phyloP scores from a whole-genome alignment of 2,888 invertebrate species.

The Erebia ligea region DNA sequence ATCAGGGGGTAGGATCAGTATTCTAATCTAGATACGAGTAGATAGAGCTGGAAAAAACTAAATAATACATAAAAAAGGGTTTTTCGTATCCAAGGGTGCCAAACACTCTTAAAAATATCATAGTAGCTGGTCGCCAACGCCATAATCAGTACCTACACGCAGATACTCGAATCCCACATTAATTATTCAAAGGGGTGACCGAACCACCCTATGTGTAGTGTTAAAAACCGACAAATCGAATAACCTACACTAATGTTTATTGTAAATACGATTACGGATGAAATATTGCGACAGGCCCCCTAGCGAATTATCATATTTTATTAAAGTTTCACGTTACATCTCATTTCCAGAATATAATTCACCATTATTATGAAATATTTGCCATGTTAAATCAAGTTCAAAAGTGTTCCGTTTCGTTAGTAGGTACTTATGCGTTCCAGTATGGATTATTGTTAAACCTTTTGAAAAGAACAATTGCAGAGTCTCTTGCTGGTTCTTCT shows the following conservation, averaged over 20 bases:
- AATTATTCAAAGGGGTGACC: slow-evolving; percentile 39
- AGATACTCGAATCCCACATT: slow-evolving; percentile 31
- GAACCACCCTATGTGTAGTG: slow-evolving; percentile 40
- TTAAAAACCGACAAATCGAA: slow-evolving; percentile 54
- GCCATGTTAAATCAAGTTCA: neutral
- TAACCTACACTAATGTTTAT: slow-evolving; percentile 51
- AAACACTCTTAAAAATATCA: neutral
- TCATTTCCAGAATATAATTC: slow-evolving; percentile 16
- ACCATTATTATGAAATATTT: neutral
- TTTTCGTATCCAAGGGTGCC: neutral
- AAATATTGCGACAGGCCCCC: slow-evolving; percentile 43
- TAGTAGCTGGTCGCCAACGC: neutral
- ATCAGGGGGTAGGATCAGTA: no score
- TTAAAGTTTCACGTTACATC: slow-evolving; percentile 22
- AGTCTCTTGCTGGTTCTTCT: no score
- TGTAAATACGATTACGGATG: slow-evolving; percentile 55
- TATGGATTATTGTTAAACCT: no score
- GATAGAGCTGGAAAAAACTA: no score
- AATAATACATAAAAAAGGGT: neutral
- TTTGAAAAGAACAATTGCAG: no score
- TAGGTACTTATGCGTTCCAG: no score
- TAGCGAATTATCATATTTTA: slow-evolving; percentile 13
- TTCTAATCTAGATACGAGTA: no score
- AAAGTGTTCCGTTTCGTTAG: no score
- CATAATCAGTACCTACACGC: slow-evolving; percentile 11